Conservation (phyloP, 2,888 invertebrate species). For the Standfussiana lucernea region DNA sequence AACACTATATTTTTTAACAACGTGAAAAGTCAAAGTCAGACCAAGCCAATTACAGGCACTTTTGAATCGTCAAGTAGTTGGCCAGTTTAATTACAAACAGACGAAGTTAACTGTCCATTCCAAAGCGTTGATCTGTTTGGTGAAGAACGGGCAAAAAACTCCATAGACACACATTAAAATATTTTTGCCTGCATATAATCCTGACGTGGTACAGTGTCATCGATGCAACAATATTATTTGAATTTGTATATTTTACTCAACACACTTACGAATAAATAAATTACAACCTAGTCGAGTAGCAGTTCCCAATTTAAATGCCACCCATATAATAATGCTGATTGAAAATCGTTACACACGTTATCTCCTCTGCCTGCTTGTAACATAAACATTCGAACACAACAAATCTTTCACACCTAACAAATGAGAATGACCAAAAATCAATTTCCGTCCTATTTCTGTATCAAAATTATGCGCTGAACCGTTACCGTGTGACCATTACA, state of each 20-base stretch:
- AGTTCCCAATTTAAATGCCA: background rate
- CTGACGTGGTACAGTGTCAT: background rate
- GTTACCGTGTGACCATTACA: constrained; percentile 58
- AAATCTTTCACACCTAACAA: constrained; percentile 39
- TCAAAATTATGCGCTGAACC: constrained; percentile 49
- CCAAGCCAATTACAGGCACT: background rate
- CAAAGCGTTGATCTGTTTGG: background rate
- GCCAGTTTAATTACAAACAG: background rate
- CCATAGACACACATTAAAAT: background rate
- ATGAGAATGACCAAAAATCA: constrained; percentile 47
- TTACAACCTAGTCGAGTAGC: background rate
- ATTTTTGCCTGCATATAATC: background rate
- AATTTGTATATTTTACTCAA: background rate
- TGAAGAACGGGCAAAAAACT: background rate
- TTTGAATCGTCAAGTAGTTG: background rate
- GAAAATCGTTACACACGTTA: constrained; percentile 28
- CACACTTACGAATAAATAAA: background rate
- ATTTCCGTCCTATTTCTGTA: constrained; percentile 52
- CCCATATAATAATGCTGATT: constrained; percentile 23
- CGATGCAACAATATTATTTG: background rate
- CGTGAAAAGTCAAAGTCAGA: background rate
- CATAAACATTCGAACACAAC: constrained; percentile 28
- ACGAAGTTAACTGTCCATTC: background rate
- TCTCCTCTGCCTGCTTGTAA: constrained; percentile 21
- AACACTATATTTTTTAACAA: background rate